phyloP scores from a whole-genome alignment of 2,113 vertebrate species.

The Tyto alba region DNA sequence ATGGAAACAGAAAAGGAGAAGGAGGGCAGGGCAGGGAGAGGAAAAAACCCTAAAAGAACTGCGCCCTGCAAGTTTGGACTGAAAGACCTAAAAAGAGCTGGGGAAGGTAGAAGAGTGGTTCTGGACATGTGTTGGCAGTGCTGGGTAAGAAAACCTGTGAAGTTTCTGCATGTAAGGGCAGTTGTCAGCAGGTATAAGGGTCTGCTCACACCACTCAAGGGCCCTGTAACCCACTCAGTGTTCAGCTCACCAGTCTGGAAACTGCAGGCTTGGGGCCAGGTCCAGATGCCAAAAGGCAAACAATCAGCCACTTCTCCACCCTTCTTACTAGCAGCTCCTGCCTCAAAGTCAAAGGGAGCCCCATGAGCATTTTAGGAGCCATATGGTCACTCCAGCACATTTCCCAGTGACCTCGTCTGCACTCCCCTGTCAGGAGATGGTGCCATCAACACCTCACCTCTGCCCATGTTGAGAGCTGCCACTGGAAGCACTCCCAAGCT shows the following conservation, averaged over 20 bases:
- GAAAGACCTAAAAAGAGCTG: background rate
- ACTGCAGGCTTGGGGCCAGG: background rate
- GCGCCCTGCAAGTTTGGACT: background rate
- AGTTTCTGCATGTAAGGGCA: rapidly evolving
- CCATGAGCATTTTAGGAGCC: rapidly evolving
- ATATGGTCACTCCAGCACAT: rapidly evolving
- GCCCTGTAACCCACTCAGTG: background rate
- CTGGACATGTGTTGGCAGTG: background rate
- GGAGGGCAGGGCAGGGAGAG: background rate
- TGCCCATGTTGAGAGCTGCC: background rate
- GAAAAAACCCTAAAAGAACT: background rate
- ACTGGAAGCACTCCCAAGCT: background rate
- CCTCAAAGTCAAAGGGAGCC: background rate
- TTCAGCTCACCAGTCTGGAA: background rate
- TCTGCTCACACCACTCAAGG: background rate
- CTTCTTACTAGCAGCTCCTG: background rate
- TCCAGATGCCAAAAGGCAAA: background rate
- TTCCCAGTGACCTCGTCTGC: background rate
- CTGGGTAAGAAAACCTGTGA: background rate
- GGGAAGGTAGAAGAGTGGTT: background rate
- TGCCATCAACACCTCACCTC: background rate
- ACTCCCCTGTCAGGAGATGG: background rate
- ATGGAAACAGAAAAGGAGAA: background rate
- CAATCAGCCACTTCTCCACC: background rate
- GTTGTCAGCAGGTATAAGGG: background rate